Evolutionary conservation across 2,113 vertebrate species (phyloP).

Genomic region (Scomber colias): DNA sequence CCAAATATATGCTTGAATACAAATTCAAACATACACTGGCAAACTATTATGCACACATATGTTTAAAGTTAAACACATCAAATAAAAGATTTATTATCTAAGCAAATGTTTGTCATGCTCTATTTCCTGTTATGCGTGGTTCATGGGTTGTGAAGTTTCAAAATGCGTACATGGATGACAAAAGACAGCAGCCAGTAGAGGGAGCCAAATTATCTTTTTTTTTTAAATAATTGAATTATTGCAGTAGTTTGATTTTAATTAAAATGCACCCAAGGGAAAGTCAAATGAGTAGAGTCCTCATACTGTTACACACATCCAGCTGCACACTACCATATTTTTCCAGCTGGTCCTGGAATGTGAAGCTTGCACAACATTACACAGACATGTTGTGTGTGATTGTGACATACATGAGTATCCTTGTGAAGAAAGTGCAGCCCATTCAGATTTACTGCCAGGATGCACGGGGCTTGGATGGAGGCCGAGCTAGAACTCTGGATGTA

Average conservation of each 20-base stretch:
- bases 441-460: conserved; percentile 94
- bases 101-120: background rate
- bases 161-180: background rate
- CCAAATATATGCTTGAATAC: background rate
- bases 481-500: conserved; percentile 96
- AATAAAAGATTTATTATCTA: too few relatives aligned
- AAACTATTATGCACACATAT: too few relatives aligned
- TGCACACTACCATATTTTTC: too few relatives aligned
- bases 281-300: background rate
- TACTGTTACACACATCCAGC: background rate
- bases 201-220: conserved; percentile 38
- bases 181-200: conserved; percentile 48
- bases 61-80: too few relatives aligned
- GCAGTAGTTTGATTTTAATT: background rate
- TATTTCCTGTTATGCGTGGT: background rate
- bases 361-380: background rate
- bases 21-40: conserved; percentile 15
- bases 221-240: background rate
- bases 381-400: background rate
- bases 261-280: background rate
- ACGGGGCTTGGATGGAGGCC: conserved; percentile 87
- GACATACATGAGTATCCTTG: conserved; percentile 93
- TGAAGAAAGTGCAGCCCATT: conserved; percentile 95
- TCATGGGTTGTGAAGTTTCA: background rate
- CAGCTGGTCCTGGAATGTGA: background rate